Evolutionary conservation across 2,888 invertebrate genomes (phyloP).

Genomic region (Drosophila planitibia): DNA sequence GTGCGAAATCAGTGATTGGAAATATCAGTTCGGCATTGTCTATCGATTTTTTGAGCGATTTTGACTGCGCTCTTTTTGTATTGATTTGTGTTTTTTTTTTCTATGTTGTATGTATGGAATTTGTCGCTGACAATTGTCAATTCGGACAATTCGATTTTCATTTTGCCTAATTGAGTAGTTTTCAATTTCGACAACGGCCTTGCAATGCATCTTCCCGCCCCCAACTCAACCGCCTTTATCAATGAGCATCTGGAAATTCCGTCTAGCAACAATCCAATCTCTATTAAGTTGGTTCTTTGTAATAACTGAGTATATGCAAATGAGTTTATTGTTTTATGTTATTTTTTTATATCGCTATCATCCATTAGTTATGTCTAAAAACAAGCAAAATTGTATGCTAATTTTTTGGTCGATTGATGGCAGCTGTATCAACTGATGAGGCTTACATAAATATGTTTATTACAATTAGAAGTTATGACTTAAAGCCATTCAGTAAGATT

Average conservation of each 20-base stretch:
- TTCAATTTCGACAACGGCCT: constrained; percentile 56
- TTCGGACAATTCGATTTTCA: constrained; percentile 53
- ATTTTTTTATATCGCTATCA: constrained; percentile 5
- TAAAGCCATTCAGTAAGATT: not conserved
- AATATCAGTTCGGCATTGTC: constrained; percentile 50
- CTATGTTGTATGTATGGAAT: constrained; percentile 51
- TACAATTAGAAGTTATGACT: constrained; percentile 30
- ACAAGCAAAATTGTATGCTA: constrained; percentile 54
- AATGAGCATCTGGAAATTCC: constrained; percentile 8
- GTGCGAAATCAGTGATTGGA: constrained; percentile 78
- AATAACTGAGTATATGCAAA: constrained; percentile 60
- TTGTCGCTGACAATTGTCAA: constrained; percentile 60
- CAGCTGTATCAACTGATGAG: constrained; percentile 35
- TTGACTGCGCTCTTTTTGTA: constrained; percentile 52
- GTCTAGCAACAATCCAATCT: constrained; percentile 33
- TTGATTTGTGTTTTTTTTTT: constrained; percentile 2
- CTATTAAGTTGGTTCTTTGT: not conserved
- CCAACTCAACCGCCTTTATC: constrained; percentile 33
- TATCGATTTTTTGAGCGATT: constrained; percentile 67
- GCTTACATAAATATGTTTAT: constrained; percentile 41
- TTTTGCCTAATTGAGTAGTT: constrained; percentile 74
- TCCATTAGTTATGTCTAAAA: constrained; percentile 41
- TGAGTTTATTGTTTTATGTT: constrained; percentile 65
- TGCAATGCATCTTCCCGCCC: constrained; percentile 16
- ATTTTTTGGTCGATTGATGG: constrained; percentile 58